phyloP scores from a whole-genome alignment of 2,888 invertebrate species.

The Deroplatys truncata region DNA sequence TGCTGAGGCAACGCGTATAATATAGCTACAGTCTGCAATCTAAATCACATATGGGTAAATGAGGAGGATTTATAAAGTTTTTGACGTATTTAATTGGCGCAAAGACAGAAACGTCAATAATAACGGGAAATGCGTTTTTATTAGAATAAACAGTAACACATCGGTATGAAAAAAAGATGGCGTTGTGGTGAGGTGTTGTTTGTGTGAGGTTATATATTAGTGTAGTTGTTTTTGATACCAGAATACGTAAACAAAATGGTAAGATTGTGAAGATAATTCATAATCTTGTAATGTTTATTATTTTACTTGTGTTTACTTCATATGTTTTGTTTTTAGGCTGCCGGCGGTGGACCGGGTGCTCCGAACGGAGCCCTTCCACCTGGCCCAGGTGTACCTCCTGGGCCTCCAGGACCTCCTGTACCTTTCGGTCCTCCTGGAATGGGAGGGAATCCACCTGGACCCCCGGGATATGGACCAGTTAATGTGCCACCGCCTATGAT shows the following conservation, averaged over 20 bases:
- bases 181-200: not conserved
- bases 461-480: not conserved
- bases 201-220: not conserved
- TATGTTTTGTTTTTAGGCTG: not conserved
- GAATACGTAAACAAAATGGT: not conserved
- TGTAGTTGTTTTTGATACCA: not conserved
- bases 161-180: not conserved
- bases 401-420: not conserved
- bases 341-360: not conserved
- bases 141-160: not conserved
- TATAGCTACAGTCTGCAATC: not conserved
- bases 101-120: not conserved
- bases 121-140: not conserved
- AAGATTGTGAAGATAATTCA: not conserved
- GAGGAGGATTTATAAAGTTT: not conserved
- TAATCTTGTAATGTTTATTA: not conserved
- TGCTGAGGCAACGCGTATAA: not conserved
- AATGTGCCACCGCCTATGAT: constrained; percentile 17
- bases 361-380: not conserved
- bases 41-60: not conserved
- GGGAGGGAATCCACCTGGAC: not conserved
- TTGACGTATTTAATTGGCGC: not conserved
- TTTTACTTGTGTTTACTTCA: not conserved
- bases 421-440: constrained; percentile 10
- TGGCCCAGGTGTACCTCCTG: not conserved